A percentile compares a stretch with the other conserved stretches of the same genome.
These are phyloP conservation scores for Alfaro cultratus DNA, from an alignment of 2,797 vertebrate genomes.

Conservation along the genomic window DNA sequence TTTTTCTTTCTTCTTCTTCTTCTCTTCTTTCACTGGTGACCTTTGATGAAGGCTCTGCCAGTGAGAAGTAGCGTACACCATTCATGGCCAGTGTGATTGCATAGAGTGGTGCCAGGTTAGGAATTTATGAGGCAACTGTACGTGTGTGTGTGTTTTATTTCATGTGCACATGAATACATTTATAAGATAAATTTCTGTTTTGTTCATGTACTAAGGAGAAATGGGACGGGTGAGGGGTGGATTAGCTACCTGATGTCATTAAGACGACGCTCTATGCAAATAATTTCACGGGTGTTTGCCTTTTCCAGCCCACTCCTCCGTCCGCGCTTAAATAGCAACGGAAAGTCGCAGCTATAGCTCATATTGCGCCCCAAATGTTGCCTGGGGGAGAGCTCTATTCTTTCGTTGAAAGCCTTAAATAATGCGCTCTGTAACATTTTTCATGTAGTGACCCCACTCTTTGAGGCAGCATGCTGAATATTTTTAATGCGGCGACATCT, in stretches of 20 bases:
- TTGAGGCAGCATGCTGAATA: conserved; percentile 55
- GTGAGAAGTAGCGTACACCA: conserved; percentile 43
- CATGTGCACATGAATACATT: conserved; percentile 47
- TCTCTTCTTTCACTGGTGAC: conserved; percentile 56
- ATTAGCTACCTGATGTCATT: conserved; percentile 55
- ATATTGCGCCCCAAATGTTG: conserved; percentile 43
- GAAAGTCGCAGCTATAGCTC: conserved; percentile 36
- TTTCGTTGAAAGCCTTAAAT: conserved; percentile 60
- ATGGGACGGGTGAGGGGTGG: conserved; percentile 4
- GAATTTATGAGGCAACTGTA: conserved; percentile 59
- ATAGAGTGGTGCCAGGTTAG: conserved; percentile 42
- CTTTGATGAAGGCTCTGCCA: conserved; percentile 73
- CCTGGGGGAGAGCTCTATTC: conserved; percentile 48
- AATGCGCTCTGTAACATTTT: conserved; percentile 60
- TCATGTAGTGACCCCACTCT: conserved; percentile 64
- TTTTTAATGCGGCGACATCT: conserved; percentile 58
- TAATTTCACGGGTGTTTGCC: conserved; percentile 61
- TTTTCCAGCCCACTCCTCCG: conserved; percentile 56
- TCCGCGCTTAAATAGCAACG: conserved; percentile 35
- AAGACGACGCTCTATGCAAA: conserved; percentile 49
- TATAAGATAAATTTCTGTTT: conserved; percentile 40
- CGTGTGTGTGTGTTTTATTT: conserved; percentile 19
- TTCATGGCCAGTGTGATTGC: conserved; percentile 64
- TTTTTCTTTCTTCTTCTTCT: conserved; percentile 17
- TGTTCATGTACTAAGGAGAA: background rate